Evolutionary conservation across 1,140 invertebrate species (phyloP), one percentile per base, ranked within the genome.

Genomic region (Yoshiicerus persimilis): DNA sequence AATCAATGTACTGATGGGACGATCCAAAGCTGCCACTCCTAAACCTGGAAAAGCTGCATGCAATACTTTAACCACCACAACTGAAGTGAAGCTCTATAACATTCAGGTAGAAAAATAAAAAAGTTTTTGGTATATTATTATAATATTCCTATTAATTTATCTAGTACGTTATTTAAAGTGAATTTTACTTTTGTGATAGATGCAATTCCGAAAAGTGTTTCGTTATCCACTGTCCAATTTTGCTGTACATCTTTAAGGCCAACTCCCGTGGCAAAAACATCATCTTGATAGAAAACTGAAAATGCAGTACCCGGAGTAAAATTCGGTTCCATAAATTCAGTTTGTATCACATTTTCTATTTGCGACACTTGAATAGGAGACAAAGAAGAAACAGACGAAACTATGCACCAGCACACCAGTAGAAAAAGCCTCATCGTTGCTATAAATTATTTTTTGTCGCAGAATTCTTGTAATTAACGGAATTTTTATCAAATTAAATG

Each of bases 181-280:
- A 20, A 9, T 56, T 20, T 34, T 86, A 86, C 86, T 34, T 86
- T 86, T 1, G 86, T 86, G 25, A 86, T 30, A 8, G 86, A 86
- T 16, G 16, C 86, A 30, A 86, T 75, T 27, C 30, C 34, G 20
- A 70, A 86, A 25, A 86, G 13, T 2, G 86, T 75, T 9, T 86
- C 32, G 16, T 38, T 11, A 39, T 70, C 64, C 3, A n/a, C 64
- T 10, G 64, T 4, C n/a, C 0, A 39, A 4, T 86, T 36, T 10
- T 36, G 16, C 20, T 75, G 64, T 13, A 86, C 23, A 86, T 86
- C 36, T 39, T 64, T 86, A 9, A 36, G n/a, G 6, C 86, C 86
- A 27, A 23, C 38, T 75, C 64, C 86, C 4, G 32, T 75, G 16
- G 62, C n/a, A 6, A 70, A 39, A 1, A 75, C 36, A 39, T 80